These are phyloP conservation scores for Brachionus paranguensis DNA, from an alignment of 1,140 invertebrate species.

Conservation along the genomic window DNA sequence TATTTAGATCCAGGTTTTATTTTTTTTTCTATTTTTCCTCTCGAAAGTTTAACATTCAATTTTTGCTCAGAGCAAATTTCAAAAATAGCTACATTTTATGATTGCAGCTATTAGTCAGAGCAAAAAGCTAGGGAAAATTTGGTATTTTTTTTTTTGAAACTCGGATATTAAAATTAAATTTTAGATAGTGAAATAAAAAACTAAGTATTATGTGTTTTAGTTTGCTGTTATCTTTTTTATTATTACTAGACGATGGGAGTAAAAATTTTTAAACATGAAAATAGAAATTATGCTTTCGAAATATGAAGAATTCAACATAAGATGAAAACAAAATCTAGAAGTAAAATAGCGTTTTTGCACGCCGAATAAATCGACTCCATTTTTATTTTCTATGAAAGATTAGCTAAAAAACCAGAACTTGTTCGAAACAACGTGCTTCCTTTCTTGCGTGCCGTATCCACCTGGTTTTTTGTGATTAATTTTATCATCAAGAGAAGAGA, in stretches of 20 bases:
- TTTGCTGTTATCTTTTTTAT: background rate
- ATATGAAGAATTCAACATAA: constrained; percentile 5
- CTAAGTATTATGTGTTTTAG: background rate
- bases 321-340: background rate
- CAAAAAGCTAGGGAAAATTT: background rate
- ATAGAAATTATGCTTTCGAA: constrained; percentile 14
- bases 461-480: background rate
- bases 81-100: background rate
- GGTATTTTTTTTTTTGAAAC: background rate
- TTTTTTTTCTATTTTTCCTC: background rate
- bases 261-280: background rate
- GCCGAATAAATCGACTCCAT: constrained; percentile 11
- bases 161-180: background rate
- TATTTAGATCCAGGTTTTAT: background rate
- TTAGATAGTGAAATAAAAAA: background rate
- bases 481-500: background rate
- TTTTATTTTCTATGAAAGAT: background rate
- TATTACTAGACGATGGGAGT: background rate
- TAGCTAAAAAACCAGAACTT: background rate
- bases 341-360: constrained; percentile 33
- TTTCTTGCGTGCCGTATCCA: background rate
- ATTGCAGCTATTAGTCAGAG: background rate
- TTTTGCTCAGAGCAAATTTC: background rate
- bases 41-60: background rate
- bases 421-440: background rate